Evolutionary conservation across 2,888 invertebrate genomes (phyloP).

Genomic region (Diogma glabrata): DNA sequence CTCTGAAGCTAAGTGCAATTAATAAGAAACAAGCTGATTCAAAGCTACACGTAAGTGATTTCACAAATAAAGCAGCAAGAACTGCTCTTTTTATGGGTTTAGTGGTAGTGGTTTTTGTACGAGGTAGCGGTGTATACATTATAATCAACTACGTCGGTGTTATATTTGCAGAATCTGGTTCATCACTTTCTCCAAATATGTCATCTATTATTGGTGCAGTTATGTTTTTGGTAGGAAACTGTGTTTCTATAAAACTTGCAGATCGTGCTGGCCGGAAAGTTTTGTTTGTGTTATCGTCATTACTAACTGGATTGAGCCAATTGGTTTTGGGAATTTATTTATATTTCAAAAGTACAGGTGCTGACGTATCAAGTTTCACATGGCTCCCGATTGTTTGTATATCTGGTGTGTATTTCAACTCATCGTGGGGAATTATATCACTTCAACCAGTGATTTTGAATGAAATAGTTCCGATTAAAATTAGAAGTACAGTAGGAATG

Average conservation of each 20-base stretch:
- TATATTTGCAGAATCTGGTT: slow-evolving; percentile 32
- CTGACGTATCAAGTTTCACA: slow-evolving; percentile 21
- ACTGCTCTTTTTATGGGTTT: slow-evolving; percentile 29
- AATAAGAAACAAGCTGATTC: background rate
- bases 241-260: slow-evolving; percentile 26
- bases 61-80: slow-evolving; percentile 22
- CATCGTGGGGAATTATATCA: slow-evolving; percentile 28
- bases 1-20: background rate
- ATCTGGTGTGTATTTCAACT: slow-evolving; percentile 27
- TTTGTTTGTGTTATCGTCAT: too few species aligned
- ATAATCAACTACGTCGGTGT: slow-evolving; percentile 32
- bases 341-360: slow-evolving; percentile 16
- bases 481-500: slow-evolving; percentile 27
- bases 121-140: slow-evolving; percentile 31
- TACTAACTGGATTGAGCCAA: background rate
- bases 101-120: slow-evolving; percentile 28
- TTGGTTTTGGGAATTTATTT: slow-evolving; percentile 26
- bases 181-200: slow-evolving; percentile 27
- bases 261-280: slow-evolving; percentile 29
- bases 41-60: background rate
- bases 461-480: slow-evolving; percentile 30
- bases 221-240: slow-evolving; percentile 30
- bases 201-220: slow-evolving; percentile 31
- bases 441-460: slow-evolving; percentile 29
- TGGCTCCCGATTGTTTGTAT: slow-evolving; percentile 29